These are phyloP conservation scores for Whitmania pigra DNA, from an alignment of 1,140 invertebrate species.

Conservation along the genomic window DNA sequence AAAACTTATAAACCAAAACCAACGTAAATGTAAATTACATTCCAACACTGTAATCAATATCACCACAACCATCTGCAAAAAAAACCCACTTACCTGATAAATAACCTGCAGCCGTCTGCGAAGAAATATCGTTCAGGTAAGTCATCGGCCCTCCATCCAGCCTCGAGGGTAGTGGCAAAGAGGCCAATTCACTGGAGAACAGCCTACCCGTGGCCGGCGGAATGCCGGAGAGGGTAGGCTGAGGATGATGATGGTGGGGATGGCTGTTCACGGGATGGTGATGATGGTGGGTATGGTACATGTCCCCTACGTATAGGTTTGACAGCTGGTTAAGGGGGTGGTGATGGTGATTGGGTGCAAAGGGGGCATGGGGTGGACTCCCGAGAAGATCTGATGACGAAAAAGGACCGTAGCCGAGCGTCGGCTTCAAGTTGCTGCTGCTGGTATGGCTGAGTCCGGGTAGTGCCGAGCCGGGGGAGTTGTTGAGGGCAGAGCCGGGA, in stretches of 20 bases:
- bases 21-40: no score
- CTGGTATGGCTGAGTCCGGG: background rate
- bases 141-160: background rate
- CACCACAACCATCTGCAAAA: no score
- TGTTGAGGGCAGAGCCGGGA: background rate
- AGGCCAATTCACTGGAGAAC: constrained; percentile 2
- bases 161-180: constrained; percentile 9
- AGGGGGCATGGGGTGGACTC: background rate
- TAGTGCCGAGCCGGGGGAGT: background rate
- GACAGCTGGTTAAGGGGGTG: constrained; percentile 4
- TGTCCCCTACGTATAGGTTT: background rate
- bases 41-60: no score
- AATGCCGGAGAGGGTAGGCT: background rate
- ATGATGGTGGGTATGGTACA: constrained; percentile 6
- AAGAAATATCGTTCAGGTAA: constrained; percentile 10
- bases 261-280: background rate
- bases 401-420: background rate
- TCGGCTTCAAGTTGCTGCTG: background rate
- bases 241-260: no score
- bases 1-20: no score
- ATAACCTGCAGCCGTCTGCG: constrained; percentile 7
- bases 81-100: no score
- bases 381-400: background rate
- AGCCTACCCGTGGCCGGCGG: background rate
- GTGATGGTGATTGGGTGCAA: background rate